These are phyloP conservation scores for Coenonympha arcania DNA, from an alignment of 2,888 invertebrate species.

Conservation along the genomic window DNA sequence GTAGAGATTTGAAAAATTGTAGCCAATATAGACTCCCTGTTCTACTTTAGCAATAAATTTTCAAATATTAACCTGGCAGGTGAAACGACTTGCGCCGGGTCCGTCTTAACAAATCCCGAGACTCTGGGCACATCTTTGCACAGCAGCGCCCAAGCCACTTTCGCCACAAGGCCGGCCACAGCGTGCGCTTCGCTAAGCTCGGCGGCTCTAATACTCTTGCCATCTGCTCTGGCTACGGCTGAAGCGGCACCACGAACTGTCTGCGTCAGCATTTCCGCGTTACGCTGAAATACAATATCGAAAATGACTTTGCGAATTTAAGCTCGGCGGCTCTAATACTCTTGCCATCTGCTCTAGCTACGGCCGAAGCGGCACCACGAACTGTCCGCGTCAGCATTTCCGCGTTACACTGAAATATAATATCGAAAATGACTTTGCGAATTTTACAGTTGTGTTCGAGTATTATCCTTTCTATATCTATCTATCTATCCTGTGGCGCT, in stretches of 20 bases:
- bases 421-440: background rate
- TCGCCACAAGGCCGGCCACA: conserved; percentile 53
- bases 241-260: conserved; percentile 47
- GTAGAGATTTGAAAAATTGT: no score
- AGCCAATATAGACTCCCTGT: background rate
- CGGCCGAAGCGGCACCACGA: conserved; percentile 41
- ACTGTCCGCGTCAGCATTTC: conserved; percentile 56
- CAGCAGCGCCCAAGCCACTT: conserved; percentile 53
- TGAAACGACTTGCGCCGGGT: conserved; percentile 52
- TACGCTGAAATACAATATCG: conserved; percentile 41
- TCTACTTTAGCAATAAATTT: background rate
- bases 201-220: conserved; percentile 41
- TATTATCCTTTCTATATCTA: background rate
- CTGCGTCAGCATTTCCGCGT: conserved; percentile 54
- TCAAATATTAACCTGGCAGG: conserved; percentile 47
- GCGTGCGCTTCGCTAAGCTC: conserved; percentile 67
- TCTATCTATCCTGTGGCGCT: no score
- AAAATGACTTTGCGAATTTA: conserved; percentile 25
- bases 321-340: conserved; percentile 49
- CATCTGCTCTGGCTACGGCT: conserved; percentile 43
- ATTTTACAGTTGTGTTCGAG: background rate
- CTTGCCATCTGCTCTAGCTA: conserved; percentile 41
- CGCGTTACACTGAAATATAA: conserved; percentile 48
- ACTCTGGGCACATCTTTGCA: conserved; percentile 55
- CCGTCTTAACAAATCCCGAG: conserved; percentile 58